Evolutionary conservation across 2,113 vertebrate genomes (phyloP), one percentile per base, ranked within the genome.

Genomic region (Suricata suricatta): DNA sequence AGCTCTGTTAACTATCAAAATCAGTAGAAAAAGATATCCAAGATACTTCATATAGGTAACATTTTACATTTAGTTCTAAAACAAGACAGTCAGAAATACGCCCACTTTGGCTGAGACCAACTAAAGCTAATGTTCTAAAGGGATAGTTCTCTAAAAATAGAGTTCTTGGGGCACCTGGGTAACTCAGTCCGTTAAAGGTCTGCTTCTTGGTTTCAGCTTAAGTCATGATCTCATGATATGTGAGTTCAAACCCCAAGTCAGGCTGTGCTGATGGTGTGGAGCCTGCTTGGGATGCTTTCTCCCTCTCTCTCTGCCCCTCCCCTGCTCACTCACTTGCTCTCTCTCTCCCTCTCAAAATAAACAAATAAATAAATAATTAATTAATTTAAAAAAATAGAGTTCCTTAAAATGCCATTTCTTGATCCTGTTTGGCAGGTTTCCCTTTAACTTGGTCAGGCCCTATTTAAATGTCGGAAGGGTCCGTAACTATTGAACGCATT

Each of bases 81-180:
- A 52, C 41, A 47, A 89, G 57, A 60, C 7, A 79, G 31, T 80
- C 29, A 44, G 66, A 72, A 88, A 60, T 17, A 50, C 63, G 50
- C 52, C 1, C 11, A 41, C 31, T 80, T 33, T 64, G 52, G 54
- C 66, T 92, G 47, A 76, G 52, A 47, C 3, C 21, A 88, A 63
- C 54, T 44, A 95, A 82, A 86, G n/a, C 82, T 95, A 90, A 50
- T 19, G 0, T 64, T 84, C 81, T 81, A 69, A 52, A 80, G 84
- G 94, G 79, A 90, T 3, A 63, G 68, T 80, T 84, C 33, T 95
- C 90, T 93, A 33, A 84, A 94, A 90, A 64, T 33, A 91, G 44
- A 72, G n/a, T 60, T 60, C 21, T 21, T 60, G 57, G 57, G 57
- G 57, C 7, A 9, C 57, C 19, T 60, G 57, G 57, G 57, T 60